These are phyloP conservation scores for Suncus etruscus DNA, from an alignment of 2,113 vertebrate genomes.

Conservation along the genomic window DNA sequence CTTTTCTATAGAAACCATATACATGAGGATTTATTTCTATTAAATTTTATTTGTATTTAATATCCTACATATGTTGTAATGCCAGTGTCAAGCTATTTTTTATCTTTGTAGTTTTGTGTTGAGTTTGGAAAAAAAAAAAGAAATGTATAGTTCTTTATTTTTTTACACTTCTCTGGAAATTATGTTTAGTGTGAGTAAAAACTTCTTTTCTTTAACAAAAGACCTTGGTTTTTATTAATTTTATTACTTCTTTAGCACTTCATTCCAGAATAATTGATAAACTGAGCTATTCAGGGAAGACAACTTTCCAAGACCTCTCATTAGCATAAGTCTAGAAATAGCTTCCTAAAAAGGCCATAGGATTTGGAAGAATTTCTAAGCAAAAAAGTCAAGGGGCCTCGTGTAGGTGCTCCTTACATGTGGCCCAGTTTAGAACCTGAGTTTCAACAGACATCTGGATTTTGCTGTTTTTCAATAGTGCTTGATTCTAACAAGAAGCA, in stretches of 20 bases:
- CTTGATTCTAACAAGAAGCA: not conserved
- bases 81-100: too few species aligned
- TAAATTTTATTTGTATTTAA: too few species aligned
- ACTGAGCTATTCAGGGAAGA: not conserved
- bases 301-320: slow-evolving; percentile 47
- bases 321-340: not conserved
- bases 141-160: not conserved
- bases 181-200: not conserved
- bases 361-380: slow-evolving; percentile 25
- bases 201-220: not conserved
- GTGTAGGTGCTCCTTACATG: not conserved
- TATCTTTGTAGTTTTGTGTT: too few species aligned
- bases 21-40: too few species aligned
- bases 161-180: not conserved
- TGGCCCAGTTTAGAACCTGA: not conserved
- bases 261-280: slow-evolving; percentile 24
- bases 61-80: too few species aligned
- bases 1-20: too few species aligned
- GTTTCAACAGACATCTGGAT: not conserved
- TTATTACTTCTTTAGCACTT: not conserved
- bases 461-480: not conserved
- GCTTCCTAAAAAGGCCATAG: slow-evolving; percentile 17
- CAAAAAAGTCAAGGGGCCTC: not conserved
- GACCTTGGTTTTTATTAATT: slow-evolving; percentile 30
- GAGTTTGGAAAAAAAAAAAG: not conserved